These are phyloP conservation scores for Thecophora atra DNA, from an alignment of 2,888 invertebrate genomes.

Conservation along the genomic window DNA sequence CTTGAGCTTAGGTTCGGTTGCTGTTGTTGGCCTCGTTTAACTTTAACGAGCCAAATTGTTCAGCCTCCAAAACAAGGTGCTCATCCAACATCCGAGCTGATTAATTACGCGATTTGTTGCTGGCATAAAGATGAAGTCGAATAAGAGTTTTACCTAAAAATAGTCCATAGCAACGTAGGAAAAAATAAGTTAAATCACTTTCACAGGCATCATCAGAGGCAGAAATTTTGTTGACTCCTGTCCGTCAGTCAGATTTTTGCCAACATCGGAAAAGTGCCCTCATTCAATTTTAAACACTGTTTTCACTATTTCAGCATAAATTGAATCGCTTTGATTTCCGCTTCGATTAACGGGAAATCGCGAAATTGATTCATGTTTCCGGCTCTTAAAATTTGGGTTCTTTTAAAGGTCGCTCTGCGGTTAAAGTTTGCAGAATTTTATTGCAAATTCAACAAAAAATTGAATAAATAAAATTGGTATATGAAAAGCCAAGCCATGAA, in stretches of 20 bases:
- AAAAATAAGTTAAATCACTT: too few species aligned
- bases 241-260: too few species aligned
- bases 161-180: too few species aligned
- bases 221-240: too few species aligned
- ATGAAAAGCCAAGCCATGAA: too few species aligned
- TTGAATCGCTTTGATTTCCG: background rate
- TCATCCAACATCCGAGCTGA: conserved; percentile 50
- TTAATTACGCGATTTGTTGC: conserved; percentile 39
- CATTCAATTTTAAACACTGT: too few species aligned
- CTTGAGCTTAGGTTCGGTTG: background rate
- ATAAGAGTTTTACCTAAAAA: too few species aligned
- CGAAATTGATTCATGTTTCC: background rate
- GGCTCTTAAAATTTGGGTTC: background rate
- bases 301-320: background rate
- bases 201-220: too few species aligned
- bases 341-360: background rate
- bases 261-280: too few species aligned
- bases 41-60: background rate
- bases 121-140: background rate
- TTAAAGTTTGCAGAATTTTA: background rate
- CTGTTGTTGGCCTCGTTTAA: background rate
- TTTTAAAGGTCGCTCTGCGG: background rate
- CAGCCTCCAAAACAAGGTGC: background rate
- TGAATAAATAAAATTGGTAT: too few species aligned
- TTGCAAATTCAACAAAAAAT: too few species aligned